Evolutionary conservation across 2,888 invertebrate genomes (phyloP), one percentile per base, ranked within the genome.

Genomic region (Standfussiana lucernea): DNA sequence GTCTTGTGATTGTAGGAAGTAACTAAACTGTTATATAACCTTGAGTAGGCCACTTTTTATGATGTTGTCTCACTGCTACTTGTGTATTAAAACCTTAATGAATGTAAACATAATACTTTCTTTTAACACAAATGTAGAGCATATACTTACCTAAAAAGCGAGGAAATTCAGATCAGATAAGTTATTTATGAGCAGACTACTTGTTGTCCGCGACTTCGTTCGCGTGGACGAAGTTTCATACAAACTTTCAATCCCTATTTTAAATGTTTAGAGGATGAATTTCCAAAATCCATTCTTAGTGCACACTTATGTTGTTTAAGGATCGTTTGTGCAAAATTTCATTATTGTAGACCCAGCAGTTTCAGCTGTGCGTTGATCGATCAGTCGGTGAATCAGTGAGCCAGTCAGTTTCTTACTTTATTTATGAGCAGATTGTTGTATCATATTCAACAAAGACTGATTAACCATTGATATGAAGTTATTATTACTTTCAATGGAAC

Each of bases 1-100:
- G 40, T 45, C 37, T 71, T 2, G 64, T 62, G 40, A 68, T 47
- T 28, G 71, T 65, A 75, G 71, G 72, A 83, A 82, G 79, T 75
- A 28, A 18, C 32, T 53, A 18, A 37, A 64, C 15, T 65, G 37
- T 72, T 75, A 56, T 24, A n/a, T 71, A 72, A 72, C 82, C 79
- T 83, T 82, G 74, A 71, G n/a, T n/a, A n/a, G n/a, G n/a, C n/a
- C n/a, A n/a, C 13, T 64, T 72, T 73, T 64, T 74, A 40, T 15
- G n/a, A 62, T 11, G 35, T 24, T 62, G 62, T 13, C 11, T 42
- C n/a, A 24, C 47, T 24, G 11, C n/a, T 61, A n/a, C 24, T 24
- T 15, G 2, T 35, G 45, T 62, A 18, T 67, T 45, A 24, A 67
- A 13, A 61, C 5, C 5, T 18, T 59, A 35, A 50, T 66, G 24